Evolutionary conservation across 2,888 invertebrate genomes (phyloP).

Genomic region (Ectemnius continuus): DNA sequence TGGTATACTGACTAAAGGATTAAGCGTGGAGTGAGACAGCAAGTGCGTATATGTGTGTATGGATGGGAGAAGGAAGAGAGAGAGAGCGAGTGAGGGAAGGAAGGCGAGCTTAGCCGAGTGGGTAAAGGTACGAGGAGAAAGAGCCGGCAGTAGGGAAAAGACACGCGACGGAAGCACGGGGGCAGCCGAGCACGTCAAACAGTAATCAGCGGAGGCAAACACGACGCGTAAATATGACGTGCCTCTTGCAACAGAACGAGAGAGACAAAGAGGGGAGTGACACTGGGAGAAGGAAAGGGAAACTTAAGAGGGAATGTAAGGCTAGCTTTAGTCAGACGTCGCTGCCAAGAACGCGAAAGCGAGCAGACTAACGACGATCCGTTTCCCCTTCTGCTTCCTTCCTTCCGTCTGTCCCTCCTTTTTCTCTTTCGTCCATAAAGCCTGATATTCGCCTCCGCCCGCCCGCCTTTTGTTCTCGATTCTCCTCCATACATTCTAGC

Average conservation of each 20-base stretch:
- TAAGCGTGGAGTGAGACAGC: no score
- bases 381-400: not conserved
- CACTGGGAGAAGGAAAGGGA: slow-evolving; percentile 5
- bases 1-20: no score
- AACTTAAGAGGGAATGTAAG: slow-evolving; percentile 14
- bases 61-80: not conserved
- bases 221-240: slow-evolving; percentile 68
- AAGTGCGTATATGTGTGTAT: no score
- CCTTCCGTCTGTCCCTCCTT: not conserved
- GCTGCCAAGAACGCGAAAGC: slow-evolving; percentile 16
- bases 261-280: not conserved
- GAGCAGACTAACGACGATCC: slow-evolving; percentile 24
- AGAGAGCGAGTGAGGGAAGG: slow-evolving; percentile 37
- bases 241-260: slow-evolving; percentile 43
- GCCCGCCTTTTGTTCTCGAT: slow-evolving; percentile 2
- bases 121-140: slow-evolving; percentile 12
- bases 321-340: slow-evolving; percentile 15
- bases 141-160: no score
- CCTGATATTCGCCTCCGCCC: slow-evolving; percentile 4
- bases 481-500: not conserved
- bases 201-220: slow-evolving; percentile 71
- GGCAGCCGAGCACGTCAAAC: slow-evolving; percentile 65
- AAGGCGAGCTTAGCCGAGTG: slow-evolving; percentile 35
- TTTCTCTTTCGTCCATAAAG: not conserved
- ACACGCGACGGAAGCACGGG: slow-evolving; percentile 41